Evolutionary conservation across 2,113 vertebrate genomes (phyloP), one percentile per base, ranked within the genome.

Genomic region (Gulo gulo): DNA sequence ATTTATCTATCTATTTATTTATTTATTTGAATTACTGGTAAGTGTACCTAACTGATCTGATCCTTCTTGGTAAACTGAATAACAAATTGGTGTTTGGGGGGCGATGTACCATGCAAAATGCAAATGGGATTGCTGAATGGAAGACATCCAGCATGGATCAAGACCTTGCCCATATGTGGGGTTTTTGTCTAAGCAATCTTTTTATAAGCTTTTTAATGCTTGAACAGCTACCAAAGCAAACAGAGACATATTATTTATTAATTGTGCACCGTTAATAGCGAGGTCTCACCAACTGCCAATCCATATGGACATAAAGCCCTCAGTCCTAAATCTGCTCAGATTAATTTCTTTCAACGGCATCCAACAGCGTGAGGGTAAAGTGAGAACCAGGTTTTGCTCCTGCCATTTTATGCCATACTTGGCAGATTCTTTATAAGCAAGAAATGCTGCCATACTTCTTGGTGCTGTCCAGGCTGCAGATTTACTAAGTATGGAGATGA

Each of bases 401-500:
- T 97, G 50, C 83, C 98, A 98, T 98, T 98, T 98, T 73, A 96
- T 97, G 86, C 80, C 76, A 61, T 94, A 20, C 21, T 94, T 89
- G 88, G 74, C 88, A 98, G 97, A 97, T 96, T 65, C 95, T 98
- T 98, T 96, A 96, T 67, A 92, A 97, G 89, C n/a, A 93, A 20
- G 42, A 95, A 97, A 96, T 96, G 84, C 67, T 39, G 94, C 96
- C 36, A 52, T 21, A 42, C 31, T 96, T 96, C 89, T 97, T 52
- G 82, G 47, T 83, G 26, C 0, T 97, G 87, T 89, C 95, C 95
- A 97, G 42, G 78, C 71, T 74, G 91, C 97, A 98, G 98, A 98
- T 99, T 99, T 98, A 98, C 97, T 98, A 85, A 98, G 26, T 98
- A 99, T 97, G 97, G 98, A 99, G 97, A 99, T 99, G 97, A 99